Evolutionary conservation across 2,888 invertebrate genomes (phyloP), one percentile per base, ranked within the genome.

Genomic region (Psylliodes chrysocephalus): DNA sequence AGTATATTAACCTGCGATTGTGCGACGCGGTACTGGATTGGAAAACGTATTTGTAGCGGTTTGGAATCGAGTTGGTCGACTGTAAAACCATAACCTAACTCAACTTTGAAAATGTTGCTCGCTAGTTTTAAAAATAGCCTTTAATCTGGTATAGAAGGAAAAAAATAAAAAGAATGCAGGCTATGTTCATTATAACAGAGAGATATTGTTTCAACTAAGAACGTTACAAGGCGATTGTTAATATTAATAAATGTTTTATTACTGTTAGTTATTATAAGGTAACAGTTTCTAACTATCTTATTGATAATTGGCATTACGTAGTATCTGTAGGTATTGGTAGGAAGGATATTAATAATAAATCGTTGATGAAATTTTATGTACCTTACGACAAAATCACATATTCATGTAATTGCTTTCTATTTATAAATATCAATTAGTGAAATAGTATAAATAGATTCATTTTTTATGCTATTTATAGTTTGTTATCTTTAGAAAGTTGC

Each of bases 61-160:
- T 46, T 25, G n/a, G 19, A 40, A 61, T 70, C 69, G 64, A 66
- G 54, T 68, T 74, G 77, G 72, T 64, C 77, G 64, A 72, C 75
- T 76, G 77, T 73, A 76, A 76, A 78, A 77, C 80, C 81, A 81
- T 81, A 81, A 81, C 81, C 81, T 81, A 82, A 80, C 81, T 79
- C 77, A 80, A 81, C 76, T 79, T 76, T 77, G 80, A 80, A 81
- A 81, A 81, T 81, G 81, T 81, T 81, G 81, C 74, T 78, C 76
- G 78, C 75, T 75, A 75, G 80, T 75, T 79, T 79, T 80, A 81
- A 81, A 82, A 82, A 81, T 81, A 81, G 79, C 75, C 64, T 74
- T 76, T 78, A 78, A 78, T 78, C 78, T 78, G 75, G 76, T 77
- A 74, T 74, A 71, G 66, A 57, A 60, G 57, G 65, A 67, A 68